phyloP scores from a whole-genome alignment of 2,797 vertebrate species.

The Anisognathus igniventris region DNA sequence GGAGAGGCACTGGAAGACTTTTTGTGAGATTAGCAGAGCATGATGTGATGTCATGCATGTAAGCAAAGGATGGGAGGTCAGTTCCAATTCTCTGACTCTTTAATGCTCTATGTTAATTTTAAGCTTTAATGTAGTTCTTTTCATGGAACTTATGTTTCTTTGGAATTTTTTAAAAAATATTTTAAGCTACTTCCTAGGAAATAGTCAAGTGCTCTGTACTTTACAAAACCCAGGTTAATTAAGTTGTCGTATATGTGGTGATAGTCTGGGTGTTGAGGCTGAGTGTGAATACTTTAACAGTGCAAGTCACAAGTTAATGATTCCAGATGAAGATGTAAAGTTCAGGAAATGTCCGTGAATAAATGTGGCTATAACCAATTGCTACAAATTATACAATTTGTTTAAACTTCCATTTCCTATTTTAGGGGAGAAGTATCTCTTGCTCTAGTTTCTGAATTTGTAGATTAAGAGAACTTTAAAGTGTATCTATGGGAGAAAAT shows the following conservation, averaged over 20 bases:
- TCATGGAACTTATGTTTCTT: neutral
- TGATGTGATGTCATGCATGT: neutral
- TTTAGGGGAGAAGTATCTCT: neutral
- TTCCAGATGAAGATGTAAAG: neutral
- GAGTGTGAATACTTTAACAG: neutral
- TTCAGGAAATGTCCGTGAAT: neutral
- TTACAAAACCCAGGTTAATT: rapidly evolving
- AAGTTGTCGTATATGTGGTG: neutral
- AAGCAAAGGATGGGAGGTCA: neutral
- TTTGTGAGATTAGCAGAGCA: neutral
- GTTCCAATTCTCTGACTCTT: neutral
- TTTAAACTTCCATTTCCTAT: neutral
- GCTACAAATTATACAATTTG: neutral
- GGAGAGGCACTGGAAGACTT: neutral
- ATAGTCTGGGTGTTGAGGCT: neutral
- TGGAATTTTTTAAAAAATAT: neutral
- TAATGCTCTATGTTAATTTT: neutral
- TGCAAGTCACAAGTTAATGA: neutral
- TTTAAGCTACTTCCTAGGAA: neutral
- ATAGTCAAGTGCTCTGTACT: neutral
- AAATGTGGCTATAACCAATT: neutral
- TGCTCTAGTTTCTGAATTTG: neutral
- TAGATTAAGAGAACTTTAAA: neutral
- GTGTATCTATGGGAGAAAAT: neutral
- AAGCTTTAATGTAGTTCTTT: neutral